phyloP scores from a whole-genome alignment of 2,888 invertebrate genomes.

The Portevinia maculata region DNA sequence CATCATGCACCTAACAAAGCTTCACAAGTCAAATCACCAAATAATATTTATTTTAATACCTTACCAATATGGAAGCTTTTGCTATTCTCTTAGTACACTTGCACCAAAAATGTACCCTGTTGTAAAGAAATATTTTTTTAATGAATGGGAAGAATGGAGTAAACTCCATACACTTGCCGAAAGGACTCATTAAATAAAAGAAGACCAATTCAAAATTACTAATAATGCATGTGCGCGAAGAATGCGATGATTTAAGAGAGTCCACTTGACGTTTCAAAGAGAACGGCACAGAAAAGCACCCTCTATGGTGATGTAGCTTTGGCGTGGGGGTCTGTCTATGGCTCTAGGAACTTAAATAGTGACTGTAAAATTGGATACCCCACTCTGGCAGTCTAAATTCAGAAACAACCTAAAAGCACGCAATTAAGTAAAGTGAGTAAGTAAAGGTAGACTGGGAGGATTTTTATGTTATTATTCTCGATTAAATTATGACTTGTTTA shows the following conservation, averaged over 20 bases:
- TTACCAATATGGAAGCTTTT: conserved; percentile 8
- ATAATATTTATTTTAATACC: conserved; percentile 9
- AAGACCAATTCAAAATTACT: conserved; percentile 31
- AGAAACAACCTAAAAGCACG: no score
- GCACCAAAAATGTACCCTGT: conserved; percentile 29
- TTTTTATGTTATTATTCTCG: neutral
- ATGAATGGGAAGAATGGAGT: conserved; percentile 65
- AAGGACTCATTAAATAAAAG: conserved; percentile 13
- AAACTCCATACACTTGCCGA: conserved; percentile 46
- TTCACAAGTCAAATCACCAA: no score
- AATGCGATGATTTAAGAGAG: conserved; percentile 14
- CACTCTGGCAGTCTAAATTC: no score
- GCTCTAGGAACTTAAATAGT: no score
- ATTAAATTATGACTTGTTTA: neutral
- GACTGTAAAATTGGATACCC: no score
- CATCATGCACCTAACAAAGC: neutral
- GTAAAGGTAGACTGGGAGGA: neutral
- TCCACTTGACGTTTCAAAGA: neutral
- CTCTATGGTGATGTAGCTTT: neutral
- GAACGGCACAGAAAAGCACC: conserved; percentile 2
- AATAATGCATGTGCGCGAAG: conserved; percentile 18
- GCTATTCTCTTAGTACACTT: conserved; percentile 29
- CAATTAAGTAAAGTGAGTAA: neutral
- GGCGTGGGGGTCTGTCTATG: no score
- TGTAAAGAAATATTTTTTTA: conserved; percentile 8